Evolutionary conservation across 2,113 vertebrate species (phyloP).

Genomic region (Struthio camelus): DNA sequence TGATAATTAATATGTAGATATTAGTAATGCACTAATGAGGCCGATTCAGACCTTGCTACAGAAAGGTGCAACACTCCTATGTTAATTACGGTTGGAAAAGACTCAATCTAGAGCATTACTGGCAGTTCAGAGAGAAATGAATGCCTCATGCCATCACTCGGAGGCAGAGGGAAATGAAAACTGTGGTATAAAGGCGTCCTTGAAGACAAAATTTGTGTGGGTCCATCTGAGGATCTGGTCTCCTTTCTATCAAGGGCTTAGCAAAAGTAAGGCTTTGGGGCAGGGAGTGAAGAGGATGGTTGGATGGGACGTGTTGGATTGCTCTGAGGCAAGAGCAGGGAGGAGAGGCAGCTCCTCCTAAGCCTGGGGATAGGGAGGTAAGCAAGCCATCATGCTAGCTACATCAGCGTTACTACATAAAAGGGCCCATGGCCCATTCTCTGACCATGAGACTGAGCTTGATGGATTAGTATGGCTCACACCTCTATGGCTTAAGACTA

Average conservation of each 20-base stretch:
- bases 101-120: background rate
- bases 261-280: background rate
- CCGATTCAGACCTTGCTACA: conserved; percentile 54
- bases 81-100: conserved; percentile 36
- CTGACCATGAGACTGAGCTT: background rate
- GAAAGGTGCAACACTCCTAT: conserved; percentile 26
- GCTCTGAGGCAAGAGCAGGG: background rate
- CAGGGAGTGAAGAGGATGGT: background rate
- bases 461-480: background rate
- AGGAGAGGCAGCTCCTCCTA: background rate
- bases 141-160: background rate
- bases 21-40: conserved; percentile 60
- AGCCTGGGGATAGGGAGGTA: background rate
- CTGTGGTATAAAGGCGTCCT: background rate
- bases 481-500: background rate
- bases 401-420: background rate
- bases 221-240: background rate
- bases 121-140: conserved; percentile 24
- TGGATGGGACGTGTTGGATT: background rate
- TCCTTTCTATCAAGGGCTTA: background rate
- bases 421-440: background rate
- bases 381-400: accelerated
- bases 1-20: conserved; percentile 67
- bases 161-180: background rate
- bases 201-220: background rate